Percentiles rank a stretch among this genome's conserved stretches.
Conservation (phyloP, 2,888 invertebrate genomes). For the Plusia festucae region DNA sequence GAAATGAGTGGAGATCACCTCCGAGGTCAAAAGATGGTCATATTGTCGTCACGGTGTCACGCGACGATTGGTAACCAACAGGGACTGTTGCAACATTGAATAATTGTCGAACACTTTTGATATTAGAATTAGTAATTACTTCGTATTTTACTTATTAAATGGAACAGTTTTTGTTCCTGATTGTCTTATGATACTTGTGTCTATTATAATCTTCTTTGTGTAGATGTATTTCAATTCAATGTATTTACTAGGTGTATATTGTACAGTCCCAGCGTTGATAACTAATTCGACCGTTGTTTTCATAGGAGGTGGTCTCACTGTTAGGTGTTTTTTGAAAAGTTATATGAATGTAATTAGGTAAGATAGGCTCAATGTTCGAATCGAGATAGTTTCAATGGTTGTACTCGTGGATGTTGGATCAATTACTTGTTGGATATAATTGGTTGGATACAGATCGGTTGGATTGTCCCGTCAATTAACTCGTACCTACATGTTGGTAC, state of each 20-base stretch:
- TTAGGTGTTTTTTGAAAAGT: conserved; percentile 72
- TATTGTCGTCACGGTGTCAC: conserved; percentile 8
- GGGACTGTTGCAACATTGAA: background rate
- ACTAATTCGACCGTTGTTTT: conserved; percentile 3
- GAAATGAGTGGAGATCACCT: conserved; percentile 52
- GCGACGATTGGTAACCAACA: conserved; percentile 7
- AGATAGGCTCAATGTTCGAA: conserved; percentile 75
- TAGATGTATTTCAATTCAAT: background rate
- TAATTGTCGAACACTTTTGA: conserved; percentile 19
- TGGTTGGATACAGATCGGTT: conserved; percentile 64
- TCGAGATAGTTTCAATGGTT: conserved; percentile 72
- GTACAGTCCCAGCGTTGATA: conserved; percentile 8
- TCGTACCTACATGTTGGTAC: conserved; percentile 71
- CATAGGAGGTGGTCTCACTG: conserved; percentile 57
- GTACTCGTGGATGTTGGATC: conserved; percentile 69
- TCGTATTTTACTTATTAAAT: conserved; percentile 32
- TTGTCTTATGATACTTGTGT: conserved; percentile 14
- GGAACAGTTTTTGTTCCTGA: background rate
- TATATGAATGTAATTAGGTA: conserved; percentile 67
- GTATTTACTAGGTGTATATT: too few relatives aligned
- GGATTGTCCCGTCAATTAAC: conserved; percentile 85
- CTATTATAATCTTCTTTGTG: background rate
- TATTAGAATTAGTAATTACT: conserved; percentile 18
- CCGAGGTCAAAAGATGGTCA: conserved; percentile 27
- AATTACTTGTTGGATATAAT: conserved; percentile 66